Percentiles rank a stretch among this genome's conserved stretches.
Conservation (phyloP, 2,113 vertebrate genomes). For the Clarias batrachus region DNA sequence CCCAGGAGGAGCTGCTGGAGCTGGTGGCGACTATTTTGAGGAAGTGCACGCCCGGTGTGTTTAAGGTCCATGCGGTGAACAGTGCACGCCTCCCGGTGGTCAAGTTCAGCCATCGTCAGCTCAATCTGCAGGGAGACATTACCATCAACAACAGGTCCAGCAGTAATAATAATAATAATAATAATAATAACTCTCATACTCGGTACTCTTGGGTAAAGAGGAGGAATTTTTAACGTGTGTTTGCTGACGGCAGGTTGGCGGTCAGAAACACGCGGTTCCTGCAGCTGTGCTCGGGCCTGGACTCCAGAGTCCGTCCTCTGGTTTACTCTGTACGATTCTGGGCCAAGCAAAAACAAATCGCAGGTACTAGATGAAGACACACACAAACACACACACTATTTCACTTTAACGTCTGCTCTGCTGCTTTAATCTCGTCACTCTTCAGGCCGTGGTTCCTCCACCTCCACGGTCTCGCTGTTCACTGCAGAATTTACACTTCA, state of each 20-base stretch:
- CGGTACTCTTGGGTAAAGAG: background rate
- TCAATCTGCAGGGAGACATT: slow-evolving; percentile 83
- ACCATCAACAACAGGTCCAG: slow-evolving; percentile 86
- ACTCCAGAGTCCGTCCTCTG: slow-evolving; percentile 80
- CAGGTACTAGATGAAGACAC: slow-evolving; percentile 69
- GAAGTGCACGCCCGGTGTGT: slow-evolving; percentile 86
- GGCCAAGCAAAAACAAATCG: slow-evolving; percentile 83
- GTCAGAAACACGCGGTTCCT: slow-evolving; percentile 88
- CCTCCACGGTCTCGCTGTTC: no score
- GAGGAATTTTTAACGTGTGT: background rate
- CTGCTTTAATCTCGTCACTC: background rate
- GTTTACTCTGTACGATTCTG: slow-evolving; percentile 83
- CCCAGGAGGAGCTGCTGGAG: slow-evolving; percentile 76
- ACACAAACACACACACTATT: background rate
- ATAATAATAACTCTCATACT: no score
- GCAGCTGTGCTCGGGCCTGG: slow-evolving; percentile 79
- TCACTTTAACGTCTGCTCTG: background rate
- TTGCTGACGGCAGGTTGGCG: slow-evolving; percentile 73
- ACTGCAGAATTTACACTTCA: no score
- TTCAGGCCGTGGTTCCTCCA: no score
- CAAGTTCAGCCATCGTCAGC: slow-evolving; percentile 86
- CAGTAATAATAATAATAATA: no score
- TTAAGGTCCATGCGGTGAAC: slow-evolving; percentile 81
- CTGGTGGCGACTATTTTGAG: slow-evolving; percentile 80
- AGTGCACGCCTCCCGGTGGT: slow-evolving; percentile 84